Conservation (phyloP, 2,113 vertebrate genomes). For the Oncorhynchus clarkii region DNA sequence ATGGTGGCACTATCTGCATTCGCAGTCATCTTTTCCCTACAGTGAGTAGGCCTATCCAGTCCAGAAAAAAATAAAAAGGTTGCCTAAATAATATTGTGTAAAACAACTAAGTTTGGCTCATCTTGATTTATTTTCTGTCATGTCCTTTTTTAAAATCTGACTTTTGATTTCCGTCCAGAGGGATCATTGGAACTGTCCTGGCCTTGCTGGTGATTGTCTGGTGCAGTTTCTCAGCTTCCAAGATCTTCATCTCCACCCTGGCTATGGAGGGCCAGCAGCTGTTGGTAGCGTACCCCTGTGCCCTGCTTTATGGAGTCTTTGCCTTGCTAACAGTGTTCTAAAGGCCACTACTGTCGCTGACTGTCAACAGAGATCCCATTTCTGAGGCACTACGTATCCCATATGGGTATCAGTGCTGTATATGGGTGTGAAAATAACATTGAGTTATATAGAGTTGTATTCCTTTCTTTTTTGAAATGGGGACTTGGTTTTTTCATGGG, state of each 20-base stretch:
- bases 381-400: too few relatives aligned
- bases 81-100: background rate
- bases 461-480: too few relatives aligned
- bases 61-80: background rate
- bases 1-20: slow-evolving; percentile 82
- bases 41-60: slow-evolving; percentile 72
- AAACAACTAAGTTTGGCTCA: background rate
- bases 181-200: slow-evolving; percentile 68
- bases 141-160: background rate
- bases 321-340: slow-evolving; percentile 86
- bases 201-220: slow-evolving; percentile 77
- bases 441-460: too few relatives aligned
- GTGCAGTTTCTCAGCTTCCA: slow-evolving; percentile 89
- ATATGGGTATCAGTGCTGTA: too few relatives aligned
- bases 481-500: too few relatives aligned
- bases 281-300: slow-evolving; percentile 86
- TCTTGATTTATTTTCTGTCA: background rate
- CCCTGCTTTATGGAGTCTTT: slow-evolving; percentile 86
- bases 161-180: slow-evolving; percentile 63
- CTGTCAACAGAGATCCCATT: too few relatives aligned
- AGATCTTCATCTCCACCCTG: slow-evolving; percentile 86
- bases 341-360: background rate
- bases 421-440: too few relatives aligned
- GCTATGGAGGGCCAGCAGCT: slow-evolving; percentile 88
- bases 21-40: slow-evolving; percentile 78